A percentile compares a stretch with the other conserved stretches of the same genome.
phyloP scores from a whole-genome alignment of 1,140 invertebrate genomes.

The Holcopasites calliopsidis region DNA sequence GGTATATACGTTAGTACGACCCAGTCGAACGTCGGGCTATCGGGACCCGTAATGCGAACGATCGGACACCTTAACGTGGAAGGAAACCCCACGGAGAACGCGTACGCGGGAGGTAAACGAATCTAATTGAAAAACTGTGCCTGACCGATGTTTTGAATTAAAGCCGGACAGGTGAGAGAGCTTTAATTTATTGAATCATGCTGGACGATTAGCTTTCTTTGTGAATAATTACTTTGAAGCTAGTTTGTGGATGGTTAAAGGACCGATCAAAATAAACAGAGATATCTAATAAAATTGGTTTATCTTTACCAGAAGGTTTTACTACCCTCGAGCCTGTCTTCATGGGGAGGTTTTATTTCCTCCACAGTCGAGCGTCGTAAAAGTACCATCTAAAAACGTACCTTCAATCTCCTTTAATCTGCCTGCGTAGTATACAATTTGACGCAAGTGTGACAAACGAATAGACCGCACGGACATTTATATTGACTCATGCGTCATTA shows the following conservation, averaged over 20 bases:
- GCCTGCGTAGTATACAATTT: background rate
- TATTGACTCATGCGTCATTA: background rate
- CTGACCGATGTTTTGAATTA: no score
- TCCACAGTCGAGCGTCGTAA: background rate
- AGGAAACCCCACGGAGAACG: slow-evolving; percentile 7
- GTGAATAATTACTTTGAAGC: no score
- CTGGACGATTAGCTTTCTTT: no score
- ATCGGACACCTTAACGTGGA: background rate
- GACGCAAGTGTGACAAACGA: background rate
- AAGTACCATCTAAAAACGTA: background rate
- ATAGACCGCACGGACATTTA: background rate
- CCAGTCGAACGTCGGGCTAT: background rate
- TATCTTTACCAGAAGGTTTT: background rate
- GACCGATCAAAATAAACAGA: no score
- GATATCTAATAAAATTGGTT: no score
- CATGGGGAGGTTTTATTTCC: background rate
- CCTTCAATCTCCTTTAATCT: background rate
- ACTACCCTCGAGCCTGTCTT: background rate
- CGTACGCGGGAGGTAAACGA: slow-evolving; percentile 1
- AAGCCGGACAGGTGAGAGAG: background rate
- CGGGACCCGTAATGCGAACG: background rate
- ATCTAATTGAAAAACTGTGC: slow-evolving; percentile 13
- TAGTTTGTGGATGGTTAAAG: no score
- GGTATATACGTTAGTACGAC: background rate
- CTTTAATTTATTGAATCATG: background rate